phyloP scores from a whole-genome alignment of 2,797 vertebrate species.

The Eulemur mongoz region DNA sequence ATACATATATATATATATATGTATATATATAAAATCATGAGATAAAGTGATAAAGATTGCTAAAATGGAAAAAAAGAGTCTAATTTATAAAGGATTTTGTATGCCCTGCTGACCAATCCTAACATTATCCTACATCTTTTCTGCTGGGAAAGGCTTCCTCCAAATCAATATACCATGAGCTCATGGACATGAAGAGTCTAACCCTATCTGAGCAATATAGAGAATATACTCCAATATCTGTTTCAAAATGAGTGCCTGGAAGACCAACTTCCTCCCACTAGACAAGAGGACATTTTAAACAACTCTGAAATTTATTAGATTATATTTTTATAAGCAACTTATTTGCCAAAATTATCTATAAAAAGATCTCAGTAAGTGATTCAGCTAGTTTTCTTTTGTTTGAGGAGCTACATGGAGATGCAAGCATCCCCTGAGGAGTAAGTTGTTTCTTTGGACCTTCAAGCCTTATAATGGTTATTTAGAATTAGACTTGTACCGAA shows the following conservation, averaged over 20 bases:
- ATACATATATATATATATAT: not conserved
- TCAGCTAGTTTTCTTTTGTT: not conserved
- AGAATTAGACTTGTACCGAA: not conserved
- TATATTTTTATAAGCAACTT: not conserved
- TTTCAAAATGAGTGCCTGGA: not conserved
- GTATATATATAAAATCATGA: not conserved
- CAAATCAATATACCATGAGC: not conserved
- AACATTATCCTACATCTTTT: not conserved
- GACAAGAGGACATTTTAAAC: not conserved
- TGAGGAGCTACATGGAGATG: not conserved
- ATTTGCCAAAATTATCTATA: not conserved
- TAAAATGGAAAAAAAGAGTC: not conserved
- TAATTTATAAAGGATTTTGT: not conserved
- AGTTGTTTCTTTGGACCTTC: not conserved
- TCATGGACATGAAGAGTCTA: not conserved
- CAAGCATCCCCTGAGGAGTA: not conserved
- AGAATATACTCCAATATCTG: not conserved
- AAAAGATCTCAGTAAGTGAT: not conserved
- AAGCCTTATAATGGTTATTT: not conserved
- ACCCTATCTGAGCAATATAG: not conserved
- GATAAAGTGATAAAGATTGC: not conserved
- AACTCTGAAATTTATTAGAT: not conserved
- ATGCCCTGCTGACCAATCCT: not conserved
- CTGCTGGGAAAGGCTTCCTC: not conserved
- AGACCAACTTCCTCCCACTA: not conserved